A percentile compares a stretch with the other conserved stretches of the same genome.
phyloP scores from a whole-genome alignment of 2,113 vertebrate genomes.

The Anoplopoma fimbria region DNA sequence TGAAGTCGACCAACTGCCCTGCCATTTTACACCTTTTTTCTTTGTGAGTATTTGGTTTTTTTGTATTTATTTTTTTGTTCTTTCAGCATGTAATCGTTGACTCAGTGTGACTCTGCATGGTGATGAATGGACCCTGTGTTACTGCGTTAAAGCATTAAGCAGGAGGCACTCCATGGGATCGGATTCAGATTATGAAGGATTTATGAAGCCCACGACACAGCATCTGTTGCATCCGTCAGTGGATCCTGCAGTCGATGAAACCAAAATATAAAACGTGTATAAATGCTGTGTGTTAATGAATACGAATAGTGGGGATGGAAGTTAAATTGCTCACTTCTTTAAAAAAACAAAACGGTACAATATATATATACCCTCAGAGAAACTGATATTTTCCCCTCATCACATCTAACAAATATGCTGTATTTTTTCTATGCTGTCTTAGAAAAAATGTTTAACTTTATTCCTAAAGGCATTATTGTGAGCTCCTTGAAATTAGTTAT shows the following conservation, averaged over 20 bases:
- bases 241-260: constrained; percentile 15
- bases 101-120: neutral
- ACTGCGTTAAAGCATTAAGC: constrained; percentile 45
- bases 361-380: neutral
- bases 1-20: constrained; percentile 46
- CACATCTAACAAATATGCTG: neutral
- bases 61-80: neutral
- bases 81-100: constrained; percentile 2
- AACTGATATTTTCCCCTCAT: neutral
- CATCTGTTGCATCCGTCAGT: constrained; percentile 62
- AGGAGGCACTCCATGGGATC: constrained; percentile 46
- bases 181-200: constrained; percentile 76
- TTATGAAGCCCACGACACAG: constrained; percentile 62
- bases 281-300: neutral
- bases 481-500: neutral
- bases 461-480: neutral
- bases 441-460: neutral
- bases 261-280: constrained; percentile 20
- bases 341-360: neutral
- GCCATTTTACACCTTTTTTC: constrained; percentile 77
- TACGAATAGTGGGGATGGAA: neutral
- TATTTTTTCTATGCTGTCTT: neutral
- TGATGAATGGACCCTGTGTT: constrained; percentile 14
- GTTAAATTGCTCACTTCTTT: neutral
- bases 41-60: neutral